Evolutionary conservation across 2,113 vertebrate species (phyloP).

Genomic region (Leuciscus idus): DNA sequence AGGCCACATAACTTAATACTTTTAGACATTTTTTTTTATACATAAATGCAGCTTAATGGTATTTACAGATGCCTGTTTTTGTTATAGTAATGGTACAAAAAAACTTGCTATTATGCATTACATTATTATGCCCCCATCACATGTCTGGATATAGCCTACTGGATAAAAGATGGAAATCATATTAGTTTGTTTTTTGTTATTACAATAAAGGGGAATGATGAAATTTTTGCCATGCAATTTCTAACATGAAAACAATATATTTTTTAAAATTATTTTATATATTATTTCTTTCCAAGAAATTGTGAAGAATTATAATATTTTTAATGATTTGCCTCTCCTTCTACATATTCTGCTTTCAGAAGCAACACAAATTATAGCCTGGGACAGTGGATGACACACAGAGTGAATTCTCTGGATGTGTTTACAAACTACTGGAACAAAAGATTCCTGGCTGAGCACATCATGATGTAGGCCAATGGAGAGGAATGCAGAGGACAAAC

Average conservation of each 20-base stretch:
- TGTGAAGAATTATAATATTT: background rate
- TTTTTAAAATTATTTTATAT: background rate
- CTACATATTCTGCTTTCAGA: conserved; percentile 20
- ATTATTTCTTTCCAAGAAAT: background rate
- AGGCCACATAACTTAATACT: background rate
- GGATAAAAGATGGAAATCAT: background rate
- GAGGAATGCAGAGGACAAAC: conserved; percentile 48
- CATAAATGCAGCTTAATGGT: background rate
- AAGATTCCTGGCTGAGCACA: conserved; percentile 44
- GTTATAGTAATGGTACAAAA: background rate
- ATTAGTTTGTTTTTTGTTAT: background rate
- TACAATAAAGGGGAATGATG: no score
- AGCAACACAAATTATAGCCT: conserved; percentile 22
- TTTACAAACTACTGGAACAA: conserved; percentile 55
- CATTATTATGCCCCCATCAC: background rate
- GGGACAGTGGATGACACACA: conserved; percentile 32
- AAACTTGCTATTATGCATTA: background rate
- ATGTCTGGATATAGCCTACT: background rate
- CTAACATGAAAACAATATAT: no score
- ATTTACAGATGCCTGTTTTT: background rate
- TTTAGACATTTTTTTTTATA: background rate
- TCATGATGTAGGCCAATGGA: conserved; percentile 5
- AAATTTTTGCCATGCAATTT: no score
- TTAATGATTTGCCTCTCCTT: background rate
- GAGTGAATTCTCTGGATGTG: conserved; percentile 50